Evolutionary conservation across 2,113 vertebrate genomes (phyloP).

Genomic region (Ophiodon elongatus): DNA sequence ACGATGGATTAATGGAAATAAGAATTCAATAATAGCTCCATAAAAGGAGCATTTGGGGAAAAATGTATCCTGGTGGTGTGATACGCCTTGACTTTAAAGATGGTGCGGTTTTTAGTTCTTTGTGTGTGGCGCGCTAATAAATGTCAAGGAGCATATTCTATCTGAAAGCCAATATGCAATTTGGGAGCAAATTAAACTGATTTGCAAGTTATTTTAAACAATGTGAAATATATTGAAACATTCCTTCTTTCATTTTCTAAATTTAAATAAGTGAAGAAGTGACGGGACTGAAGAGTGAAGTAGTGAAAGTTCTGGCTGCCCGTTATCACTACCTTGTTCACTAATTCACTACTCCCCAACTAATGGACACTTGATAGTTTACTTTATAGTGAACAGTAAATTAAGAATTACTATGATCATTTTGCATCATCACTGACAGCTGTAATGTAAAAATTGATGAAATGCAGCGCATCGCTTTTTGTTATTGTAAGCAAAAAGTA

Average conservation of each 20-base stretch:
- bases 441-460: neutral
- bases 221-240: neutral
- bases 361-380: neutral
- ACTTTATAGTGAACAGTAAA: too few species aligned
- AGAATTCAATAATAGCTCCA: constrained; percentile 56
- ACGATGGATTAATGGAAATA: constrained; percentile 49
- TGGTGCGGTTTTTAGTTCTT: constrained; percentile 60
- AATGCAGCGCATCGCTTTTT: neutral
- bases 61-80: constrained; percentile 54
- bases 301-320: neutral
- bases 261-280: neutral
- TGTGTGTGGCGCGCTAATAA: constrained; percentile 64
- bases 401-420: neutral
- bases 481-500: neutral
- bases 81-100: constrained; percentile 68
- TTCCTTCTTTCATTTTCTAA: constrained; percentile 3
- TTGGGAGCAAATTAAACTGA: constrained; percentile 50
- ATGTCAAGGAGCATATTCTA: constrained; percentile 51
- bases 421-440: neutral
- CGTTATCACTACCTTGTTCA: neutral
- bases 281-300: neutral
- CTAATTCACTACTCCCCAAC: neutral
- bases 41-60: constrained; percentile 47
- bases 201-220: constrained; percentile 32
- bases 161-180: constrained; percentile 27